A percentile compares a stretch with the other conserved stretches of the same genome.
Evolutionary conservation across 30 jellyfish, hydroid and myxozoan species (phyloP).

Genomic region (Mastigias papua): DNA sequence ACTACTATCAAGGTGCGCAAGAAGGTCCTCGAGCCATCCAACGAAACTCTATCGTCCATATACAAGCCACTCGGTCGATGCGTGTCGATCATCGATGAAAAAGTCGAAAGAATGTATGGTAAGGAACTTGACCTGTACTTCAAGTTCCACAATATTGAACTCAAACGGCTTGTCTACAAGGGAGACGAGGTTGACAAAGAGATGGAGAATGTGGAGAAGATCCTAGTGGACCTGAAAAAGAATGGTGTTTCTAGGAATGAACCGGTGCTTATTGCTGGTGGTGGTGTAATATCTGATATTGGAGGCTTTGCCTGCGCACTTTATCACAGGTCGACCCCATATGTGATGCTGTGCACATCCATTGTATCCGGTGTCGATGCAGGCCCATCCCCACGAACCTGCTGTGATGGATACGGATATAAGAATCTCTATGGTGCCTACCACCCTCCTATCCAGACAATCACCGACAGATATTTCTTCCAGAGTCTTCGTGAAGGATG

Average conservation of each 20-base stretch:
- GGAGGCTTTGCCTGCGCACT: constrained; percentile 75
- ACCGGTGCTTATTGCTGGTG: constrained; percentile 66
- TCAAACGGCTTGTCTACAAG: constrained; percentile 27
- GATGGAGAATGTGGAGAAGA: constrained; percentile 56
- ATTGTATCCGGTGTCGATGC: constrained; percentile 74
- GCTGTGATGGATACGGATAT: constrained; percentile 68
- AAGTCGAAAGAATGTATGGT: constrained; percentile 37
- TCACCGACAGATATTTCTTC: constrained; percentile 69
- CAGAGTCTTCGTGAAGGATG: constrained; percentile 56
- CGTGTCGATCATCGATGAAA: constrained; percentile 65
- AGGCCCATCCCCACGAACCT: constrained; percentile 76
- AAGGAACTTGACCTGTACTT: constrained; percentile 26
- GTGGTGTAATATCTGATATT: constrained; percentile 71
- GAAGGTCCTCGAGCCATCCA: constrained; percentile 33
- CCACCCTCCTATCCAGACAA: constrained; percentile 66
- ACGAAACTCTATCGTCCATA: constrained; percentile 21
- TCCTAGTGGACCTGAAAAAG: constrained; percentile 57
- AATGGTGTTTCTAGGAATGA: constrained; percentile 74
- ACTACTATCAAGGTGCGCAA: constrained; percentile 57
- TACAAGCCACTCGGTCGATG: constrained; percentile 74
- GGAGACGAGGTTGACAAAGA: constrained; percentile 76
- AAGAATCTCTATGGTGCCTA: constrained; percentile 78
- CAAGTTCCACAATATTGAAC: constrained; percentile 27
- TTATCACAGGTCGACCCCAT: constrained; percentile 72
- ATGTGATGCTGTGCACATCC: constrained; percentile 74